These are phyloP conservation scores for Coenonympha arcania DNA, from an alignment of 2,888 invertebrate species.

Conservation along the genomic window DNA sequence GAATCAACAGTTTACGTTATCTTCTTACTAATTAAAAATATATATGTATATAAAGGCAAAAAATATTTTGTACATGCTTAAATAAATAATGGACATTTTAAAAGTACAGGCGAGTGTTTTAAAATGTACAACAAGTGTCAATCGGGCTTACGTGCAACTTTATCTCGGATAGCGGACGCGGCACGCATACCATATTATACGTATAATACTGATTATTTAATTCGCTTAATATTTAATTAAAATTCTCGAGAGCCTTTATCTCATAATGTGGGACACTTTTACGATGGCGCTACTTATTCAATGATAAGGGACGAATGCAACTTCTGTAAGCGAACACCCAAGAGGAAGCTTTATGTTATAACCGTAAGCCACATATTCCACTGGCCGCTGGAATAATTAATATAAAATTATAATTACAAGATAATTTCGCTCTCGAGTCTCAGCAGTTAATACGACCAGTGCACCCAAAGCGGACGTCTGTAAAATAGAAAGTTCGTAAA, in stretches of 20 bases:
- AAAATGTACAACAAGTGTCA: slow-evolving; percentile 47
- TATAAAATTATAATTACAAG: slow-evolving; percentile 71
- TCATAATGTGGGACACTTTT: slow-evolving; percentile 74
- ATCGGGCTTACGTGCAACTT: slow-evolving; percentile 49
- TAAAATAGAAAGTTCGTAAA: slow-evolving; percentile 60
- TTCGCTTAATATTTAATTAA: slow-evolving; percentile 75
- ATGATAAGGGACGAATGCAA: slow-evolving; percentile 61
- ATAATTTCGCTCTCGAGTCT: slow-evolving; percentile 66
- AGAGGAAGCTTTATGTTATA: slow-evolving; percentile 64
- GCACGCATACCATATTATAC: slow-evolving; percentile 69
- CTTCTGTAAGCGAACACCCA: slow-evolving; percentile 51
- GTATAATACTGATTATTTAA: slow-evolving; percentile 74
- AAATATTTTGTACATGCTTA: slow-evolving; percentile 44
- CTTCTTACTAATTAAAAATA: slow-evolving; percentile 36
- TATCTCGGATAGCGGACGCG: slow-evolving; percentile 58
- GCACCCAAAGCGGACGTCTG: slow-evolving; percentile 50
- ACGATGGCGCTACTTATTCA: slow-evolving; percentile 70
- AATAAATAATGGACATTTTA: slow-evolving; percentile 36
- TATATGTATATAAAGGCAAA: slow-evolving; percentile 33
- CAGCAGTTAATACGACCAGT: slow-evolving; percentile 61
- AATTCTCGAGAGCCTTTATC: slow-evolving; percentile 72
- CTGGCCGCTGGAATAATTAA: slow-evolving; percentile 57
- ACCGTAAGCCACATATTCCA: slow-evolving; percentile 61
- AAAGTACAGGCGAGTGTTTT: slow-evolving; percentile 37
- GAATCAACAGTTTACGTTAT: slow-evolving; percentile 45